These are phyloP conservation scores for Dromas ardeola DNA, from an alignment of 2,113 vertebrate genomes.

Conservation along the genomic window DNA sequence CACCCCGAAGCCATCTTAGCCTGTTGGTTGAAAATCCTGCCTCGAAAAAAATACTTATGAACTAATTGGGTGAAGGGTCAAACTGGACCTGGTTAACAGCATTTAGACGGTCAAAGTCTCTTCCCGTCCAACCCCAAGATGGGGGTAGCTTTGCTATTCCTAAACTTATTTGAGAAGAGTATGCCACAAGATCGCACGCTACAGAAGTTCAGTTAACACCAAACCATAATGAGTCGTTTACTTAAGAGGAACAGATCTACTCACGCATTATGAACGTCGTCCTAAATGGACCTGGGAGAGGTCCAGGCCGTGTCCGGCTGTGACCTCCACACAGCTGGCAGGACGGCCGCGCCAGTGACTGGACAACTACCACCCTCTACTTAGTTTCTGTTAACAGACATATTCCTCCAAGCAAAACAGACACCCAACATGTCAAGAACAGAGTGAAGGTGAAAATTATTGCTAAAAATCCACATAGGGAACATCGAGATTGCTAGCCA, in stretches of 20 bases:
- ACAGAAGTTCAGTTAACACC: neutral
- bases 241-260: neutral
- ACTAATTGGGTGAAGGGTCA: neutral
- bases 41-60: neutral
- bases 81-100: neutral
- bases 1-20: neutral
- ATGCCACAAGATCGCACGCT: neutral
- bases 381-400: neutral
- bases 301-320: neutral
- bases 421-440: neutral
- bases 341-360: neutral
- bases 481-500: neutral
- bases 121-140: neutral
- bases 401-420: neutral
- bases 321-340: neutral
- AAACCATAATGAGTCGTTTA: neutral
- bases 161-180: neutral
- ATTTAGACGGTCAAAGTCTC: neutral
- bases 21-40: neutral
- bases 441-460: neutral
- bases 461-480: neutral
- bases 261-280: rapidly evolving
- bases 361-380: neutral
- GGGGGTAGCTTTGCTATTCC: neutral
- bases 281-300: neutral